Conservation (phyloP, 2,888 invertebrate species). For the Germaria angustata region DNA sequence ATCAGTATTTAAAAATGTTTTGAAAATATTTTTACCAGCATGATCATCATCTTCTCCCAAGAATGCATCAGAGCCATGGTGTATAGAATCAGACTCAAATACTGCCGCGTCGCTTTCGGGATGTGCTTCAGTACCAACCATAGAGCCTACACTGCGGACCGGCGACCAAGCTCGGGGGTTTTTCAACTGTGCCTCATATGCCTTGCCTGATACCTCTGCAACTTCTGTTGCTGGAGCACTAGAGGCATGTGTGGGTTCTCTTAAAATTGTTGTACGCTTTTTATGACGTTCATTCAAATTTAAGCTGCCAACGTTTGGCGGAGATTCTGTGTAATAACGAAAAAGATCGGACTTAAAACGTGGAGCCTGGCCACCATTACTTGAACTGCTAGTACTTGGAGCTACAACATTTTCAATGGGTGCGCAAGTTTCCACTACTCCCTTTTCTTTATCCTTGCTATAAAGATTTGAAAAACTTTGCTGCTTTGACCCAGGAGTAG, state of each 20-base stretch:
- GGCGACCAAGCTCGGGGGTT: constrained; percentile 93
- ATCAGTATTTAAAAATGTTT: neutral
- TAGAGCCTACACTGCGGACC: constrained; percentile 91
- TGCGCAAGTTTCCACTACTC: constrained; percentile 78
- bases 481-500: constrained; percentile 83
- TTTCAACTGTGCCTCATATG: constrained; percentile 86
- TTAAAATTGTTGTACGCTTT: constrained; percentile 72
- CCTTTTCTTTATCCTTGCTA: constrained; percentile 77
- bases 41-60: constrained; percentile 87
- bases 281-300: constrained; percentile 77
- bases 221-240: constrained; percentile 80
- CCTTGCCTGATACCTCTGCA: constrained; percentile 83
- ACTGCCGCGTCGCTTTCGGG: constrained; percentile 91
- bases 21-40: constrained; percentile 66
- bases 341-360: constrained; percentile 78
- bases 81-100: constrained; percentile 86
- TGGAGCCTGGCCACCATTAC: constrained; percentile 73
- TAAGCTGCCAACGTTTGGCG: constrained; percentile 79
- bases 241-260: constrained; percentile 76
- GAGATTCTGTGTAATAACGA: constrained; percentile 75
- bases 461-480: constrained; percentile 85
- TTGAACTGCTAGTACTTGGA: constrained; percentile 76
- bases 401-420: constrained; percentile 79
- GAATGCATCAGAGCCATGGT: constrained; percentile 87
- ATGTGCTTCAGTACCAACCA: constrained; percentile 91